Conservation (phyloP, 2,888 invertebrate genomes). For the Synanthedon tipuliformis region DNA sequence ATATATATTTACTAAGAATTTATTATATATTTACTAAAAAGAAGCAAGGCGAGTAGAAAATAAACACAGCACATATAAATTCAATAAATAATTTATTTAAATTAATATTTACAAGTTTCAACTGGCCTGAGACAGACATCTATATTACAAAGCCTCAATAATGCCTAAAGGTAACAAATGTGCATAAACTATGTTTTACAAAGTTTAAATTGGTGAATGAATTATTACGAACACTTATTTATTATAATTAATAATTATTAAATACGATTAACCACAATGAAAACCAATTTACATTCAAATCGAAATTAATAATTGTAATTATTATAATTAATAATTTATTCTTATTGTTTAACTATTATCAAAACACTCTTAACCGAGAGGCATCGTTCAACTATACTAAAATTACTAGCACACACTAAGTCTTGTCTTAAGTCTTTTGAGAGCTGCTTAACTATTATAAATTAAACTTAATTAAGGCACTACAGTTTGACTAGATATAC, state of each 20-base stretch:
- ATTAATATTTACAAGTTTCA: conserved; percentile 39
- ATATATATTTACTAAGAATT: too few species aligned
- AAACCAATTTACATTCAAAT: too few species aligned
- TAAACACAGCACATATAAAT: conserved; percentile 14
- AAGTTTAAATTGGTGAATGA: too few species aligned
- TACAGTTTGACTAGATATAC: conserved; percentile 63
- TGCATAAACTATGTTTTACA: not conserved
- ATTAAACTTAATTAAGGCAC: conserved; percentile 42
- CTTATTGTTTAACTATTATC: too few species aligned
- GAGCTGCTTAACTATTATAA: conserved; percentile 7
- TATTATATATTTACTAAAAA: not conserved
- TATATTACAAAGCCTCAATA: conserved; percentile 31
- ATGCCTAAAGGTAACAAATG: conserved; percentile 5
- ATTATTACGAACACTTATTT: too few species aligned
- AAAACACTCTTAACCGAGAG: too few species aligned
- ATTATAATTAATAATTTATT: too few species aligned
- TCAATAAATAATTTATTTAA: conserved; percentile 59
- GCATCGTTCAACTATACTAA: too few species aligned
- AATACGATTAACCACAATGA: too few species aligned
- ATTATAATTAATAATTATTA: too few species aligned
- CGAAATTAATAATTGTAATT: too few species aligned
- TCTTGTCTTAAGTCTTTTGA: not conserved
- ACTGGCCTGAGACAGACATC: conserved; percentile 30
- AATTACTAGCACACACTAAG: too few species aligned
- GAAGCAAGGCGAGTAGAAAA: conserved; percentile 6